phyloP scores from a whole-genome alignment of 2,888 invertebrate genomes.

The Ophion costatus region DNA sequence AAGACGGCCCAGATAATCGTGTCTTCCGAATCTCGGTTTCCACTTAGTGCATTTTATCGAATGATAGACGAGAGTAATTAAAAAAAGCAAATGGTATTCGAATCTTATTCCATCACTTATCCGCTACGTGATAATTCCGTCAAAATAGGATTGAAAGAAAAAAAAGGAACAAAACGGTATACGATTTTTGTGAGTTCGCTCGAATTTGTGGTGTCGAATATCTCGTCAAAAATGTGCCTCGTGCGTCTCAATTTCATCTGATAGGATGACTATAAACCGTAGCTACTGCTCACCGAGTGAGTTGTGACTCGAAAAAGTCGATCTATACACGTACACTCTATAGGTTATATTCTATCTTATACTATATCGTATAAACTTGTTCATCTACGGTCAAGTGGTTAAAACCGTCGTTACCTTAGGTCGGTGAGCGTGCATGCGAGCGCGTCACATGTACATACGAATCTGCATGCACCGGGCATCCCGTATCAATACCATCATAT shows the following conservation, averaged over 20 bases:
- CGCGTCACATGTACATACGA: neutral
- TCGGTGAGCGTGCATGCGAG: neutral
- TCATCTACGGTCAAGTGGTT: conserved; percentile 54
- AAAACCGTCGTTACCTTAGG: conserved; percentile 47
- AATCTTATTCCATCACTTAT: neutral
- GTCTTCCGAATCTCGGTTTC: neutral
- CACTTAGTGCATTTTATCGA: neutral
- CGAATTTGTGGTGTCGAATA: conserved; percentile 31
- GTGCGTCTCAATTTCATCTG: conserved; percentile 38
- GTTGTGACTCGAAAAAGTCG: conserved; percentile 11
- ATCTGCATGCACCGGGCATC: conserved; percentile 11
- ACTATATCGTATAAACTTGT: conserved; percentile 46
- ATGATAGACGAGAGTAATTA: neutral
- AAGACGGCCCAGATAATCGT: conserved; percentile 63
- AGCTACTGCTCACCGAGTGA: conserved; percentile 39
- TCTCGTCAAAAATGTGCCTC: neutral
- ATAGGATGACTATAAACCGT: conserved; percentile 42
- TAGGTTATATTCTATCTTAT: conserved; percentile 37
- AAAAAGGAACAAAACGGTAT: neutral
- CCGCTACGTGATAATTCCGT: neutral
- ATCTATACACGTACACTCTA: conserved; percentile 11
- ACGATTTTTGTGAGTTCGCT: neutral
- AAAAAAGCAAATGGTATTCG: neutral
- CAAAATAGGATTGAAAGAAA: neutral
- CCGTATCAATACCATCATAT: conserved; percentile 2